Evolutionary conservation across 2,113 vertebrate genomes (phyloP), one percentile per base, ranked within the genome.

Genomic region (Sylvilagus bachmani): DNA sequence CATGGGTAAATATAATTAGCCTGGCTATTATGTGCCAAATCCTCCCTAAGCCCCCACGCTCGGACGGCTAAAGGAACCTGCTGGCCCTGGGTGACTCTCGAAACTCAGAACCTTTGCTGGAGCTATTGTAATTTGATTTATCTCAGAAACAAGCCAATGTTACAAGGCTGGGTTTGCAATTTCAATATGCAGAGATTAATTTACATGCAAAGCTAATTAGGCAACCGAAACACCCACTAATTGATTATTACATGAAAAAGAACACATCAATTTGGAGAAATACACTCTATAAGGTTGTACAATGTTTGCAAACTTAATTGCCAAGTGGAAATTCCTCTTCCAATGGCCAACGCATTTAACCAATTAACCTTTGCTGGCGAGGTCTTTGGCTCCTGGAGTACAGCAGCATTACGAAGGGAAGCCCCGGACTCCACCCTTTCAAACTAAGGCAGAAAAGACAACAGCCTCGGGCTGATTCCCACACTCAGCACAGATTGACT

Each of bases 141-240:
- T 97, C 95, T 97, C 38, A 96, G 96, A 97, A 98, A 97, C 51
- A 73, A 97, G 69, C 92, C 84, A 86, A 67, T 38, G 84, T 92
- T 98, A 96, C 81, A 94, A 98, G 95, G 58, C 64, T 73, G 67
- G n/a, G 75, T 97, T 97, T 97, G 86, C 91, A 89, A 67, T 97
- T 98, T 97, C 97, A 97, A 97, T 97, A 96, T 94, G 92, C 95
- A 92, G 77, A 96, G 94, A 97, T 98, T 98, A 97, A 97, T 97
- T 98, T 95, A 82, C 71, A 95, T 17, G 88, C 92, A 92, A 90
- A 96, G 83, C 75, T 96, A 95, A 98, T 97, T 96, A 98, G 96
- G 97, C 94, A 91, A 58, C 92, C 51, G 81, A 93, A 95, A 94
- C 87, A 95, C 95, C 93, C 96, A 91, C 77, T 95, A 97, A 98